Conservation (phyloP, 2,888 invertebrate species). For the Schrankia costaestrigalis region DNA sequence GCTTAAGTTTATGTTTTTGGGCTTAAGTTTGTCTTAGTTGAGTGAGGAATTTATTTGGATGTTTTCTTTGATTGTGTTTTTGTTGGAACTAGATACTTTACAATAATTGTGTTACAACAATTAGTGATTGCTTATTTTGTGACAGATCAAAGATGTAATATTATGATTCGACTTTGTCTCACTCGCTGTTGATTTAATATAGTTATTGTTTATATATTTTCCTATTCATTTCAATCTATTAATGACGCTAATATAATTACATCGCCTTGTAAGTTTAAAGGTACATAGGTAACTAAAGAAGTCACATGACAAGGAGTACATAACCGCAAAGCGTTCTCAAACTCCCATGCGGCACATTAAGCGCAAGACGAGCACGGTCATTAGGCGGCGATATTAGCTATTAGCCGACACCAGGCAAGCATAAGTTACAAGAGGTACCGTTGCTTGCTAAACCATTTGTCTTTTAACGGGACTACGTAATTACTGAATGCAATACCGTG, state of each 20-base stretch:
- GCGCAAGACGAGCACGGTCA: constrained; percentile 75
- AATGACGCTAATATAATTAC: too few relatives aligned
- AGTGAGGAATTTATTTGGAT: too few relatives aligned
- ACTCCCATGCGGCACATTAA: constrained; percentile 71
- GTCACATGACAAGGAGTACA: constrained; percentile 29
- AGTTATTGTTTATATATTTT: too few relatives aligned
- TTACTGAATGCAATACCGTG: constrained; percentile 29
- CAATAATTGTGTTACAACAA: too few relatives aligned
- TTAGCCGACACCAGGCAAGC: constrained; percentile 67
- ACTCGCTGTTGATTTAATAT: too few relatives aligned
- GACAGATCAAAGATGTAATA: too few relatives aligned
- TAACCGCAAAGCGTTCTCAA: constrained; percentile 30
- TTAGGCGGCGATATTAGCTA: constrained; percentile 80
- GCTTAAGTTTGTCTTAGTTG: too few relatives aligned
- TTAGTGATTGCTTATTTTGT: too few relatives aligned
- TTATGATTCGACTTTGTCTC: too few relatives aligned
- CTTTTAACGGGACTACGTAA: constrained; percentile 46
- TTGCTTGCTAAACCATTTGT: constrained; percentile 59
- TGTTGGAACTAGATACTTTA: neutral
- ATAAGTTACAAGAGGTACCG: constrained; percentile 49
- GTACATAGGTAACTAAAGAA: constrained; percentile 8
- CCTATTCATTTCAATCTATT: too few relatives aligned
- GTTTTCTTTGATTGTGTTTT: too few relatives aligned
- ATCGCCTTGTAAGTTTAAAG: too few relatives aligned
- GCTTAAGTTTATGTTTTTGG: constrained; percentile 24